A percentile compares a stretch with the other conserved stretches of the same genome.
These are phyloP conservation scores for Coracias cyanogaster DNA, from an alignment of 2,797 vertebrate species.

Conservation along the genomic window DNA sequence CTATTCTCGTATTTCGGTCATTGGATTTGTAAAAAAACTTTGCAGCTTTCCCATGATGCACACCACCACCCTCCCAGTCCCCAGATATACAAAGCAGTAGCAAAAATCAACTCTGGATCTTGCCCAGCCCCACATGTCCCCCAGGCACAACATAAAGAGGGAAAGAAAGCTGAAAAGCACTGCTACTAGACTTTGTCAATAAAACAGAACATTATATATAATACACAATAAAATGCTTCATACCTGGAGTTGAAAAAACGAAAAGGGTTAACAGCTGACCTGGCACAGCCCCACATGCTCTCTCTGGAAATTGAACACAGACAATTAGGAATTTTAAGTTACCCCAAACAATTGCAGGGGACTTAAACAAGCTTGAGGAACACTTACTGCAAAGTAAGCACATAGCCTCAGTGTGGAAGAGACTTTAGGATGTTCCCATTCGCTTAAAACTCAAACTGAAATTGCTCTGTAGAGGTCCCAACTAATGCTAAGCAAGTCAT, in stretches of 20 bases:
- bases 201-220: conserved; percentile 65
- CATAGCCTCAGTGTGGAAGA: background rate
- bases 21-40: background rate
- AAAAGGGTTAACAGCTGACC: conserved; percentile 80
- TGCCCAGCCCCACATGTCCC: background rate
- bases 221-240: conserved; percentile 79
- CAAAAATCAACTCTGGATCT: background rate
- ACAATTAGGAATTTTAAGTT: conserved; percentile 78
- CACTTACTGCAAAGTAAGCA: conserved; percentile 20
- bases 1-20: background rate
- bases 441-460: background rate
- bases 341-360: conserved; percentile 65
- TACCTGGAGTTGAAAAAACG: conserved; percentile 81
- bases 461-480: background rate
- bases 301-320: conserved; percentile 81
- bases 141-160: background rate
- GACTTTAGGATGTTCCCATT: background rate
- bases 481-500: background rate
- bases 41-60: background rate
- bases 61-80: background rate
- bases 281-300: conserved; percentile 80
- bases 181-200: conserved; percentile 40
- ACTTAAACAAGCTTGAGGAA: conserved; percentile 54
- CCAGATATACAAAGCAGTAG: background rate
- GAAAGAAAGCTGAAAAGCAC: conserved; percentile 35